These are phyloP conservation scores for Brachystomella parvula DNA, from an alignment of 1,140 invertebrate species.

Conservation along the genomic window DNA sequence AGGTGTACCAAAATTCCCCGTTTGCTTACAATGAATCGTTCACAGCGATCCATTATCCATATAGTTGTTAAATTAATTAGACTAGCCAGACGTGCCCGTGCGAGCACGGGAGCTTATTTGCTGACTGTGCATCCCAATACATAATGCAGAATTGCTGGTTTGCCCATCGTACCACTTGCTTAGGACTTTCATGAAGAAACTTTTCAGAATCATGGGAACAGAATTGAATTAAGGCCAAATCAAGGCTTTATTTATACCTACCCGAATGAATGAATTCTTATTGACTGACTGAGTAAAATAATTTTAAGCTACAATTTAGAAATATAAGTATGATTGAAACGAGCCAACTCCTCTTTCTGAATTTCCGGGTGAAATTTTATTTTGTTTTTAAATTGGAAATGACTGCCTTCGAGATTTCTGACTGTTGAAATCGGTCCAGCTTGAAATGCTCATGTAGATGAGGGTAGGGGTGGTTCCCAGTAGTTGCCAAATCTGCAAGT, in stretches of 20 bases:
- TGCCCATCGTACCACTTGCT: constrained; percentile 41
- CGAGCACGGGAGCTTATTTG: no score
- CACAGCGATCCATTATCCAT: no score
- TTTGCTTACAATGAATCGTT: no score
- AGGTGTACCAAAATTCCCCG: no score
- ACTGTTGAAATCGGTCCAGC: no score
- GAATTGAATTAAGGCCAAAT: not conserved
- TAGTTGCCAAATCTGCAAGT: not conserved
- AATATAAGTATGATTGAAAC: constrained; percentile 24
- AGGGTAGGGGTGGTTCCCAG: not conserved
- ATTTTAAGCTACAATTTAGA: not conserved
- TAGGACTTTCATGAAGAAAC: constrained; percentile 7
- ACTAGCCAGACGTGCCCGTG: no score
- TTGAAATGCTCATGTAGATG: not conserved
- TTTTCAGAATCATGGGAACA: not conserved
- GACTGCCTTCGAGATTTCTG: no score
- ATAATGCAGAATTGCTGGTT: constrained; percentile 47
- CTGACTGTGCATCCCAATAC: constrained; percentile 46
- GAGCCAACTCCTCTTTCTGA: no score
- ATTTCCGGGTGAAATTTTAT: no score
- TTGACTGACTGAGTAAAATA: constrained; percentile 30
- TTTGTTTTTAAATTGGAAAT: no score
- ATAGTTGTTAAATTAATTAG: no score
- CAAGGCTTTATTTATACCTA: constrained; percentile 31
- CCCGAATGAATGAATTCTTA: constrained; percentile 25